Evolutionary conservation across 2,797 vertebrate genomes (phyloP).

Genomic region (Cynodonichthys magdalenae): DNA sequence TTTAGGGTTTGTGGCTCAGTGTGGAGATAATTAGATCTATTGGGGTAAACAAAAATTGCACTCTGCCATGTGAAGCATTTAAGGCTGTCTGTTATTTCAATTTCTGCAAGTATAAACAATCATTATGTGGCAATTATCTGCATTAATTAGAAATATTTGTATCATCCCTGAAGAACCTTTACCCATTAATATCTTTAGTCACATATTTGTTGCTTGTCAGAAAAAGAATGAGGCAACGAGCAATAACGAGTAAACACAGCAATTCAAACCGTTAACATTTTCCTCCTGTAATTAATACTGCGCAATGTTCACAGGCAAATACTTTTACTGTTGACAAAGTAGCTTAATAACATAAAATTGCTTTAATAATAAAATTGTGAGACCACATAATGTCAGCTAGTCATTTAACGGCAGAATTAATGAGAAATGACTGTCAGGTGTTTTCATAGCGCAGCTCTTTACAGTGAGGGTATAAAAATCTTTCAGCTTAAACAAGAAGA

Average conservation of each 20-base stretch:
- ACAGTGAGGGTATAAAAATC: slow-evolving; percentile 5
- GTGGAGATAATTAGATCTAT: slow-evolving; percentile 71
- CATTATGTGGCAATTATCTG: slow-evolving; percentile 60
- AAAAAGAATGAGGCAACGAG: background rate
- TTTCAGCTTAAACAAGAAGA: slow-evolving; percentile 30
- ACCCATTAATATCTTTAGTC: slow-evolving; percentile 25
- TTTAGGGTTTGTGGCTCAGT: slow-evolving; percentile 29
- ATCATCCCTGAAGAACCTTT: slow-evolving; percentile 35
- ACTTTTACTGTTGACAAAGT: slow-evolving; percentile 22
- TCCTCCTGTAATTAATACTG: slow-evolving; percentile 29
- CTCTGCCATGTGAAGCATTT: slow-evolving; percentile 51
- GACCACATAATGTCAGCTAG: slow-evolving; percentile 23
- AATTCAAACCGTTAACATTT: slow-evolving; percentile 26
- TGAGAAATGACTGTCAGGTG: slow-evolving; percentile 9
- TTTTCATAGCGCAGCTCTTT: slow-evolving; percentile 15
- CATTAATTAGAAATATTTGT: slow-evolving; percentile 29
- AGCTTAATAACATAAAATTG: background rate
- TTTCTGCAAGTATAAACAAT: slow-evolving; percentile 59
- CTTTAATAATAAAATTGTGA: slow-evolving; percentile 17
- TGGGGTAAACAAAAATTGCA: slow-evolving; percentile 65
- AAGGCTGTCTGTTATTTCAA: slow-evolving; percentile 50
- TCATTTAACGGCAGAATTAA: slow-evolving; percentile 30
- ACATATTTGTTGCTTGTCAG: slow-evolving; percentile 13
- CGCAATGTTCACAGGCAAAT: slow-evolving; percentile 19
- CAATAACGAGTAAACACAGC: slow-evolving; percentile 1